Conservation (phyloP, 2,888 invertebrate genomes). For the Eupithecia subumbrata region DNA sequence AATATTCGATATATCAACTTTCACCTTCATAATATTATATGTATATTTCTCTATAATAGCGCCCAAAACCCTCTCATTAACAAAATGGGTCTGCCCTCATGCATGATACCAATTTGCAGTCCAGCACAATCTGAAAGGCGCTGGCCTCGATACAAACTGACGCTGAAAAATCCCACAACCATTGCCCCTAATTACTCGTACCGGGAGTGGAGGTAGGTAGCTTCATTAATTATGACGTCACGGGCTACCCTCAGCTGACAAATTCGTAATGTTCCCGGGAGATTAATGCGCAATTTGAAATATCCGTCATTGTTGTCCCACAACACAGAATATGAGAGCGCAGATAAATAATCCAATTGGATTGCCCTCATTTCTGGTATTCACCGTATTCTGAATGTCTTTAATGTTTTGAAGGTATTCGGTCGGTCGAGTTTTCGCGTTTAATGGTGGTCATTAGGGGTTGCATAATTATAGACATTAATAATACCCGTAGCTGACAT, state of each 20-base stretch:
- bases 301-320: conserved; percentile 63
- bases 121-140: conserved; percentile 15
- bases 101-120: conserved; percentile 9
- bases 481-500: neutral
- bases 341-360: conserved; percentile 45
- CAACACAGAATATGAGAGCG: conserved; percentile 41
- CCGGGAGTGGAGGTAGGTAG: conserved; percentile 44
- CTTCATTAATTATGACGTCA: conserved; percentile 67
- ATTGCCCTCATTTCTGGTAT: conserved; percentile 32
- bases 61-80: neutral
- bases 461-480: conserved; percentile 3
- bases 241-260: conserved; percentile 58
- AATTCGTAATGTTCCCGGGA: conserved; percentile 64
- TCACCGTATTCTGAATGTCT: conserved; percentile 30
- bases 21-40: neutral
- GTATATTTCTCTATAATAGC: neutral
- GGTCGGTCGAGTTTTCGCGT: neutral
- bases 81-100: neutral
- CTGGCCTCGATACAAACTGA: conserved; percentile 33
- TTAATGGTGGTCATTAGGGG: neutral
- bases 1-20: neutral
- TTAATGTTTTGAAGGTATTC: conserved; percentile 19
- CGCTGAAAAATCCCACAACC: conserved; percentile 41
- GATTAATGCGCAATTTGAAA: conserved; percentile 67
- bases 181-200: conserved; percentile 57